Evolutionary conservation across 2,888 invertebrate species (phyloP), one percentile per base, ranked within the genome.

Genomic region (Incurvaria masculella): DNA sequence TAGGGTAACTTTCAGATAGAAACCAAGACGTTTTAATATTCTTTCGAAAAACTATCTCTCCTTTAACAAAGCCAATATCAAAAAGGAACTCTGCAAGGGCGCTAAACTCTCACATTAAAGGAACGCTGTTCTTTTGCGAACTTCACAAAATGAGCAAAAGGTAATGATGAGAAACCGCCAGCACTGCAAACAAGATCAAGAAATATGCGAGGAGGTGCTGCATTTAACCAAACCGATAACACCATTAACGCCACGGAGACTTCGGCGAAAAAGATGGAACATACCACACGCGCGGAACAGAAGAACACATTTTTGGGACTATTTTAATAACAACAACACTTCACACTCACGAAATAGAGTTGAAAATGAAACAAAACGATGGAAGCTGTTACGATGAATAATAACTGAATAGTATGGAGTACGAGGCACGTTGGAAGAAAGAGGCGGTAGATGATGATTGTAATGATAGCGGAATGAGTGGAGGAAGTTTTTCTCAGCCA

Each of bases 401-500:
- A n/a, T 14, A 33, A 33, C 3, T 8, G 14, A 33, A 11, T 14
- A n/a, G 14, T 6, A 33, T 14, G 14, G 33, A 33, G 14, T 33
- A 33, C 33, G 14, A n/a, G 33, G 14, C 33, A 33, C 11, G 33
- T 33, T 33, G 33, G 3, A 33, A 33, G 33, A 33, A 33, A 33
- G 33, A 33, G 33, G 33, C 14, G 33, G 33, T 33, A 33, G 33
- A 33, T 33, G 53, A 63, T 61, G 78, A 78, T 76, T 64, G 69
- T 61, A 69, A 65, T 63, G 76, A 76, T 78, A 78, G 68, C 67
- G 64, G 66, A 76, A 76, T 78, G 76, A 76, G 76, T 73, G 72
- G 71, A 76, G 75, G 73, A 72, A 73, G 72, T 70, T 75, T 76
- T 75, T 76, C 76, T 72, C 70, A 78, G 74, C 78, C 78, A 78